Conservation (phyloP, 2,797 vertebrate genomes). For the Numenius phaeopus region DNA sequence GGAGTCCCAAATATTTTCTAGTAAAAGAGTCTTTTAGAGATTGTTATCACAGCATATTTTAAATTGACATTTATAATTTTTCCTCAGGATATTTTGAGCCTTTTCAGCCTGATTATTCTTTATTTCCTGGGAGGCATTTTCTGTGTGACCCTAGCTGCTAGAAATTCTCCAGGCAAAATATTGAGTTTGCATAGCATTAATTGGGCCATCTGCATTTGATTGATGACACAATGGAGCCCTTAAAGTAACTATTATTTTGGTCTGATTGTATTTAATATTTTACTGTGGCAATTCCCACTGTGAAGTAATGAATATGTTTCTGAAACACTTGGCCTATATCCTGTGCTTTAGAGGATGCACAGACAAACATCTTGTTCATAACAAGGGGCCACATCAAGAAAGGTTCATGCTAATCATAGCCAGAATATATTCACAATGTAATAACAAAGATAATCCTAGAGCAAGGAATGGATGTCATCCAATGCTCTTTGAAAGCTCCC, state of each 20-base stretch:
- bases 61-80: neutral
- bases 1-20: neutral
- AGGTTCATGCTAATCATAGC: neutral
- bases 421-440: neutral
- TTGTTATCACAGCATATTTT: neutral
- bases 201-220: slow-evolving; percentile 11
- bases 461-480: neutral
- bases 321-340: slow-evolving; percentile 9
- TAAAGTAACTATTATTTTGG: slow-evolving; percentile 10
- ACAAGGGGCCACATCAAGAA: neutral
- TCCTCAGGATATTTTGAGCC: neutral
- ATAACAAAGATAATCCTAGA: neutral
- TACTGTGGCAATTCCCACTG: neutral
- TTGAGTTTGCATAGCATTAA: neutral
- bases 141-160: neutral
- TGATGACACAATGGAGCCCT: neutral
- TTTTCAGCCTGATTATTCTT: neutral
- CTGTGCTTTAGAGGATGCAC: neutral
- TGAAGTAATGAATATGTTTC: neutral
- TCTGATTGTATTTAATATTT: slow-evolving; percentile 18
- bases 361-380: neutral
- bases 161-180: slow-evolving; percentile 4
- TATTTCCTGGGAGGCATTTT: neutral
- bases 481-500: neutral
- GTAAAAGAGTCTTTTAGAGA: neutral